A percentile compares a stretch with the other conserved stretches of the same genome.
Evolutionary conservation across 2,888 invertebrate species (phyloP).

Genomic region (Crossocerus cetratus): DNA sequence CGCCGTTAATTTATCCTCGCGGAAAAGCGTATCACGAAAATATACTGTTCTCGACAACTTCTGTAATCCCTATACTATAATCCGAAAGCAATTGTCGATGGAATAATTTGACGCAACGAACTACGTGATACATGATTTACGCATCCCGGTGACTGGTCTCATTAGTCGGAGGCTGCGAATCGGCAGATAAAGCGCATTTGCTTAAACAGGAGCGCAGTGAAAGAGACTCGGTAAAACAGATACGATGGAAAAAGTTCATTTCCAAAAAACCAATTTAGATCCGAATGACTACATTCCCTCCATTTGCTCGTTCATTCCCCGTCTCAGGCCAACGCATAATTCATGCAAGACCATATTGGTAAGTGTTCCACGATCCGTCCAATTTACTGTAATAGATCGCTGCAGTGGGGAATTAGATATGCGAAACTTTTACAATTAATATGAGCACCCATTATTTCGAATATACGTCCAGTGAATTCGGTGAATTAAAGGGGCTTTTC

Average conservation of each 20-base stretch:
- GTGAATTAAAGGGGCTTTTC: neutral
- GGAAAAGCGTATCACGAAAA: no score
- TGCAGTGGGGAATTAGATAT: neutral
- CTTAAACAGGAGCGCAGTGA: no score
- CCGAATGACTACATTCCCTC: no score
- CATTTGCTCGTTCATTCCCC: no score
- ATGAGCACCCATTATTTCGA: neutral
- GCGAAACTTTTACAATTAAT: neutral
- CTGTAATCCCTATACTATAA: neutral
- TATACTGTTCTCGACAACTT: no score
- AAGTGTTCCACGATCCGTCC: neutral
- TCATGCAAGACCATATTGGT: neutral
- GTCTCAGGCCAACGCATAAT: no score
- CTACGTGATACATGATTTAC: neutral
- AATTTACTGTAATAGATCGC: neutral
- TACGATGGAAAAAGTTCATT: no score
- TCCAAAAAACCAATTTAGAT: no score
- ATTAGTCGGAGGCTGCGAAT: neutral
- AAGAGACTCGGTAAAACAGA: no score
- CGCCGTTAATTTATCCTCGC: no score
- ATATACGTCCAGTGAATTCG: neutral
- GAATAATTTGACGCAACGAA: neutral
- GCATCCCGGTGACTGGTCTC: neutral
- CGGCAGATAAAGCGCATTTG: neutral
- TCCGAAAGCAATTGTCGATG: neutral